Base-by-base conservation (phyloP, 2,888 invertebrate genomes). In the Lapara coniferarum region DNA sequence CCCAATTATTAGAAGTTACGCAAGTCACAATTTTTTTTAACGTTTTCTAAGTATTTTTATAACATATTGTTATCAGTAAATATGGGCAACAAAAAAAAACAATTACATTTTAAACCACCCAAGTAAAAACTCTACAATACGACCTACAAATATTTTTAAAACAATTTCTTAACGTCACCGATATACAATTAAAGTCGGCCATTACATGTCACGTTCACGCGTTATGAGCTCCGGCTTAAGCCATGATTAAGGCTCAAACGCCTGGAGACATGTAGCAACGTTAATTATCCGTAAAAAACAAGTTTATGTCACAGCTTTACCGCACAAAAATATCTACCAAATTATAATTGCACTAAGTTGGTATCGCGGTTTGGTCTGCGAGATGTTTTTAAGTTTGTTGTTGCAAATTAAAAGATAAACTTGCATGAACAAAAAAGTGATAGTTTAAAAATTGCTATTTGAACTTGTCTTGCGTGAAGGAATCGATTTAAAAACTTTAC, bases 221-320 rank as follows among this genome's bases (percentile, higher is more conserved):
- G 19, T 59, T 44, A 44, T 19, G 63, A 13, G 13, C 49, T 12
- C 46, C 49, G 19, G 63, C 57, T 57, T 55, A 55, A 16, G 44
- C 10, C 44, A 63, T 63, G 63, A 63, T 63, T 63, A 49, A 59
- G 59, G 10, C 59, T 44, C 44, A 59, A 44, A 59, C 10, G 16
- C 59, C 44, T 46, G 59, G 59, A 16, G 44, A 59, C 46, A 16
- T 12, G 46, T 46, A n/a, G 4, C 55, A 55, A 55, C 44, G 44
- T 16, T 59, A 59, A 59, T 59, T 59, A 59, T 16, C 59, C 30
- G n/a, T 58, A 59, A 58, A 58, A 58, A 59, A 59, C 59, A 59
- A 46, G 59, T 59, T 59, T 59, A 59, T 16, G 55, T 55, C 55
- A 59, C n/a, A 46, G n/a, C 59, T 44, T 59, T 44, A 44, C 57